Percentiles rank a stretch among this genome's conserved stretches.
phyloP scores from a whole-genome alignment of 2,888 invertebrate species.

The Zhuqinia jingwanae region DNA sequence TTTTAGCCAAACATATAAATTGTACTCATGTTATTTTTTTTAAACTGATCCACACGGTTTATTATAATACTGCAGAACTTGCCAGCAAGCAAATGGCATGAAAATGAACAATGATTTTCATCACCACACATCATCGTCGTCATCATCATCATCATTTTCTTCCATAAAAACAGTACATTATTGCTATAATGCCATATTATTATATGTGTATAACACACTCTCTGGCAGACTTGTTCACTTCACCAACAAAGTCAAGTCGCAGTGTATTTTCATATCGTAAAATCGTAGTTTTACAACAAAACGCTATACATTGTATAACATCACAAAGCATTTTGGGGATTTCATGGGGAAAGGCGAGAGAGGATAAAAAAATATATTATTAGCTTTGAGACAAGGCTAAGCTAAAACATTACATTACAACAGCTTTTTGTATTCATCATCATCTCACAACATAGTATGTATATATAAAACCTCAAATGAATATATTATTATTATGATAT shows the following conservation, averaged over 20 bases:
- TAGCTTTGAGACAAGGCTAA: background rate
- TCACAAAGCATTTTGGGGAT: background rate
- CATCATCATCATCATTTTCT: constrained; percentile 13
- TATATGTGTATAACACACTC: too few relatives aligned
- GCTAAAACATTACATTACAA: background rate
- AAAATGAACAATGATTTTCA: constrained; percentile 70
- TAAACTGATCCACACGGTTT: constrained; percentile 3
- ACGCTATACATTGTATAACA: constrained; percentile 32
- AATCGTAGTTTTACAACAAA: constrained; percentile 13
- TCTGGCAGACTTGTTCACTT: too few relatives aligned
- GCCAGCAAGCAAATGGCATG: constrained; percentile 45
- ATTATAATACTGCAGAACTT: background rate
- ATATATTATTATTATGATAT: constrained; percentile 14
- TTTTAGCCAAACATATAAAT: constrained; percentile 63
- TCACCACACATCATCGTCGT: constrained; percentile 44
- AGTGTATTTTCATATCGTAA: constrained; percentile 13
- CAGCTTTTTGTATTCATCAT: background rate
- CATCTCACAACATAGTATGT: background rate
- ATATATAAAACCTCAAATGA: constrained; percentile 38
- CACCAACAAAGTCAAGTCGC: too few relatives aligned
- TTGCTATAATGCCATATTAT: too few relatives aligned
- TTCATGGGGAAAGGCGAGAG: constrained; percentile 63
- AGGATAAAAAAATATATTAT: background rate
- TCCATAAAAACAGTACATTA: constrained; percentile 32
- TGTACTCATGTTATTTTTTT: constrained; percentile 28